Percentiles rank a stretch among this genome's conserved stretches.
These are phyloP conservation scores for Dryobota labecula DNA, from an alignment of 2,888 invertebrate species.

Conservation along the genomic window DNA sequence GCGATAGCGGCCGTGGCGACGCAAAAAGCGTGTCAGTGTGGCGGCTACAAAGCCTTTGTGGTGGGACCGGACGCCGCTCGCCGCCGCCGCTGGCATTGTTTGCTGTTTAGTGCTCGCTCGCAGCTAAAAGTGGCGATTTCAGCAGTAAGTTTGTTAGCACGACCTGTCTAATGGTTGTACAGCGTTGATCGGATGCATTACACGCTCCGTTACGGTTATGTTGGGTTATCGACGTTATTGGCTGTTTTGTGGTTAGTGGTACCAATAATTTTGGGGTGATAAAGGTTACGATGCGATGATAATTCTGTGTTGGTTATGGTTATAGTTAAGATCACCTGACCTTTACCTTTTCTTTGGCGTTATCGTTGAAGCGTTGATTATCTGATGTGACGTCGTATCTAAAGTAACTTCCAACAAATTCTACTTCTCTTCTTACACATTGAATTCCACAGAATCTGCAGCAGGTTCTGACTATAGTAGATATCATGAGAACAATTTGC, in stretches of 20 bases:
- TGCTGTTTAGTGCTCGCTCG: constrained; percentile 86
- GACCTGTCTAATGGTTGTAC: constrained; percentile 69
- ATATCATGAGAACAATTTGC: constrained; percentile 59
- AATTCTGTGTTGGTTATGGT: constrained; percentile 1
- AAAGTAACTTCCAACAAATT: not conserved
- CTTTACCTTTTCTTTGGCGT: not conserved
- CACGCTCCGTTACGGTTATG: constrained; percentile 64
- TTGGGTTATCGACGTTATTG: constrained; percentile 44
- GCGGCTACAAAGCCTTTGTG: constrained; percentile 88
- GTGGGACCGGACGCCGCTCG: constrained; percentile 87
- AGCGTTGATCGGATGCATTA: constrained; percentile 48
- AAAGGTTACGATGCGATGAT: constrained; percentile 17
- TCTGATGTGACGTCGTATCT: too few species aligned
- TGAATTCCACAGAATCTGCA: not conserved
- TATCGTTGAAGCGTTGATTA: too few species aligned
- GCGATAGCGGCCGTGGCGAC: constrained; percentile 87
- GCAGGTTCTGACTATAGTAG: constrained; percentile 20
- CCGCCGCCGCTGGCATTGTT: constrained; percentile 86
- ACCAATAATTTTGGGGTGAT: constrained; percentile 16
- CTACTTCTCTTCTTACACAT: not conserved
- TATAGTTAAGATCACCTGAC: not conserved
- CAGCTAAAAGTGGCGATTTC: constrained; percentile 86
- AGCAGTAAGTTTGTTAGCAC: constrained; percentile 76
- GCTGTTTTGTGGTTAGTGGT: constrained; percentile 22
- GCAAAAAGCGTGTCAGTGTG: constrained; percentile 90